A percentile compares a stretch with the other conserved stretches of the same genome.
Conservation (phyloP, 2,113 vertebrate species). For the Tachysurus vachellii region DNA sequence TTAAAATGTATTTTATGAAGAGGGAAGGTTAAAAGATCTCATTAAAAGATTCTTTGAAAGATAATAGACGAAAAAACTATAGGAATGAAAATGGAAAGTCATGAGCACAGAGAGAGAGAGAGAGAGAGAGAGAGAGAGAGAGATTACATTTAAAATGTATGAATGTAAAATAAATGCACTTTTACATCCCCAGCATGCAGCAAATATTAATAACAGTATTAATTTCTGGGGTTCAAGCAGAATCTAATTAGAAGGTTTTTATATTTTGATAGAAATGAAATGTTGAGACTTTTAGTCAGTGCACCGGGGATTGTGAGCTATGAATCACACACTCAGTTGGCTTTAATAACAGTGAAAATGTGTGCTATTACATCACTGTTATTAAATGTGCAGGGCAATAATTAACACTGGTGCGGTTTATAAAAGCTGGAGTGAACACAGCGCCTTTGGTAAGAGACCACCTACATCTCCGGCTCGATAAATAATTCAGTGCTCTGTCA, state of each 20-base stretch:
- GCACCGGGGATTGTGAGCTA: constrained; percentile 27
- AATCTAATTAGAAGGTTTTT: neutral
- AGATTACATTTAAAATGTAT: neutral
- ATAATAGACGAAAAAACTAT: neutral
- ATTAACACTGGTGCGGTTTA: constrained; percentile 25
- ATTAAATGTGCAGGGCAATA: constrained; percentile 26
- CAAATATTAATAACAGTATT: neutral
- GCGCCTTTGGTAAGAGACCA: constrained; percentile 24
- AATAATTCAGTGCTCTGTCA: constrained; percentile 36
- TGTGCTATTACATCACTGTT: constrained; percentile 26
- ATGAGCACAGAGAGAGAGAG: neutral
- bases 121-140: neutral
- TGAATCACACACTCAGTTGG: constrained; percentile 40
- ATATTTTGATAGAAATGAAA: neutral
- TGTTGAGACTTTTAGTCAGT: neutral
- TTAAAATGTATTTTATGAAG: neutral
- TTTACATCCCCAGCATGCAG: neutral
- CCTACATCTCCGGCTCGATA: constrained; percentile 32
- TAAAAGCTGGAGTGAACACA: constrained; percentile 7
- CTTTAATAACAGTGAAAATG: constrained; percentile 35
- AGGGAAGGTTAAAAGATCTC: neutral
- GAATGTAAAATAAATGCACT: neutral
- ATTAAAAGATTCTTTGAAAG: neutral
- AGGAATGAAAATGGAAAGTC: neutral
- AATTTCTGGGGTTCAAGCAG: neutral